phyloP scores from a whole-genome alignment of 2,888 invertebrate genomes.

The Anaspis maculata region DNA sequence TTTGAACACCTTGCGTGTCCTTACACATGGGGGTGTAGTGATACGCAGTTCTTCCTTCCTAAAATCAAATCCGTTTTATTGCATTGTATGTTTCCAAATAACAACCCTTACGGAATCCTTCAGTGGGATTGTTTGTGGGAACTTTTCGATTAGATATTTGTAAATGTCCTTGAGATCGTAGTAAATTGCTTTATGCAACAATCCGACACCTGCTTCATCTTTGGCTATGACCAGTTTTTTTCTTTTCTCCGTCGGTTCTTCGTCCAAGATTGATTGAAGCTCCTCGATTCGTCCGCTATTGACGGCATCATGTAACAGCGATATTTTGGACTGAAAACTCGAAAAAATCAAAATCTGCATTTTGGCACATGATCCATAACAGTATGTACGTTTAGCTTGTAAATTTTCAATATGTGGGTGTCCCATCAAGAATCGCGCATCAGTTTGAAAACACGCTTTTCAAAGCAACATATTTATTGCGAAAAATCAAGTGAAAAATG shows the following conservation, averaged over 20 bases:
- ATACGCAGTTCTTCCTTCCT: constrained; percentile 61
- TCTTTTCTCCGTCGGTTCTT: constrained; percentile 39
- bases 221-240: constrained; percentile 54
- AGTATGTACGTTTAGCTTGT: too few species aligned
- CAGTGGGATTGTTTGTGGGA: constrained; percentile 55
- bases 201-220: constrained; percentile 61
- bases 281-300: constrained; percentile 64
- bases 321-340: constrained; percentile 56
- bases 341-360: not conserved
- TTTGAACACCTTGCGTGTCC: constrained; percentile 52
- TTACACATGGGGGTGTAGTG: constrained; percentile 58
- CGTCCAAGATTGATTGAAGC: constrained; percentile 47
- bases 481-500: too few species aligned
- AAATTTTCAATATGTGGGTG: too few species aligned
- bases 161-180: constrained; percentile 65
- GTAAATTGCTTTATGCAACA: constrained; percentile 75
- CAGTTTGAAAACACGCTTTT: too few species aligned
- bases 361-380: too few species aligned
- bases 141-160: constrained; percentile 60
- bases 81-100: too few species aligned
- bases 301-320: constrained; percentile 67
- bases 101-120: constrained; percentile 59
- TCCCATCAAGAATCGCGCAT: too few species aligned
- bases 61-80: too few species aligned
- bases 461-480: too few species aligned